Conservation (phyloP, 2,113 vertebrate species). For the Bathybates hornii region DNA sequence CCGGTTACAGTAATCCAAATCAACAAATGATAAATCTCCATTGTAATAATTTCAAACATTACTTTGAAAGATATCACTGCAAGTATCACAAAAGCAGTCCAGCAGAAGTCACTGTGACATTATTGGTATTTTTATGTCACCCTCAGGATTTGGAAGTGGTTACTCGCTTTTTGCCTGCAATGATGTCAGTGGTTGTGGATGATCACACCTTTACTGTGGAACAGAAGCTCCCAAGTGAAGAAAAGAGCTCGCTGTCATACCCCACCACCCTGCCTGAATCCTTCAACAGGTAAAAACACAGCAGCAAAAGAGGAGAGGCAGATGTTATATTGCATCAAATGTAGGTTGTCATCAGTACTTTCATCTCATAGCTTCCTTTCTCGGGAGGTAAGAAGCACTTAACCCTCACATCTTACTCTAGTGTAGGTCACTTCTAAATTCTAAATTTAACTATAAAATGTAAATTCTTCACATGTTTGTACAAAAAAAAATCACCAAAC, state of each 20-base stretch:
- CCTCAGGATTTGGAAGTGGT: conserved; percentile 86
- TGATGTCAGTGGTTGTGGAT: conserved; percentile 96
- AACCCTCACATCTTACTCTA: not conserved
- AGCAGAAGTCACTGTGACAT: not conserved
- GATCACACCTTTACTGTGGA: conserved; percentile 90
- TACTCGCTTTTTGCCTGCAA: conserved; percentile 88
- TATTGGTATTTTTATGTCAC: fast-evolving
- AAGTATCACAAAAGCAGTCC: not conserved
- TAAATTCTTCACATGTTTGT: not conserved
- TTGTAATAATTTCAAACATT: not conserved
- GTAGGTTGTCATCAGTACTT: not conserved
- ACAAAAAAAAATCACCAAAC: not conserved
- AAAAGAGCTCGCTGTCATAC: conserved; percentile 80
- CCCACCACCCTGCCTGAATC: conserved; percentile 82
- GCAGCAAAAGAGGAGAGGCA: not conserved
- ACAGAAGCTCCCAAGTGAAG: conserved; percentile 88
- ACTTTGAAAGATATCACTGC: not conserved
- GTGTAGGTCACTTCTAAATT: not conserved
- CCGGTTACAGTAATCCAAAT: too few species aligned
- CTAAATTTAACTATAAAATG: not conserved
- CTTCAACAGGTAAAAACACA: conserved; percentile 77
- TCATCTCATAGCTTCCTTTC: not conserved
- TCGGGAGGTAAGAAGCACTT: not conserved
- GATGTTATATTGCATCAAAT: not conserved
- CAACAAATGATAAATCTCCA: not conserved